Evolutionary conservation across 1,140 invertebrate genomes (phyloP).

Genomic region (Hormaphis cornu): DNA sequence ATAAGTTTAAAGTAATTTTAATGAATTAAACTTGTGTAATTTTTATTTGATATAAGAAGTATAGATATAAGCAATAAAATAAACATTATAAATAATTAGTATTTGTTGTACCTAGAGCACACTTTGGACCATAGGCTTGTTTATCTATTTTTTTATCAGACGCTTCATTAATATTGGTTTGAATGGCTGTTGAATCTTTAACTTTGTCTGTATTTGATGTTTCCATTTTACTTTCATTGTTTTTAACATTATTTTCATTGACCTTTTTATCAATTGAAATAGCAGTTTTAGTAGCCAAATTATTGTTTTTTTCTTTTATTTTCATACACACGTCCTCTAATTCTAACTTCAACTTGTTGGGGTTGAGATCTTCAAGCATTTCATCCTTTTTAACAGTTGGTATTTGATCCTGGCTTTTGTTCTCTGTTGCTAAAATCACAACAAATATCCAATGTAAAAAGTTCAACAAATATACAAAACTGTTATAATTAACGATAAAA

Average conservation of each 20-base stretch:
- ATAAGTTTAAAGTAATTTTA: too few species aligned
- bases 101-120: conserved; percentile 11
- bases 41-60: too few species aligned
- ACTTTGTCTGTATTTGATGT: background rate
- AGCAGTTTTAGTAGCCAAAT: background rate
- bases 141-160: background rate
- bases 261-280: background rate
- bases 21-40: too few species aligned
- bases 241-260: background rate
- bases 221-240: background rate
- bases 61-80: too few species aligned
- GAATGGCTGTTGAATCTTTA: background rate
- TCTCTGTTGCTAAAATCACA: background rate
- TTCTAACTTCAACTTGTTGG: conserved; percentile 12
- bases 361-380: conserved; percentile 10
- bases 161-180: background rate
- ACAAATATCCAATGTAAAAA: background rate
- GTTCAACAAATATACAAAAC: background rate
- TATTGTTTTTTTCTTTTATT: background rate
- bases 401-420: background rate
- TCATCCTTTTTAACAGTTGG: conserved; percentile 17
- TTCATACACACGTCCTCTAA: background rate
- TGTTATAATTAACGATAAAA: background rate
- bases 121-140: conserved; percentile 2
- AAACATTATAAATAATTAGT: too few species aligned